These are phyloP conservation scores for Manis crassicaudata DNA, from an alignment of 2,797 vertebrate species.

Conservation along the genomic window DNA sequence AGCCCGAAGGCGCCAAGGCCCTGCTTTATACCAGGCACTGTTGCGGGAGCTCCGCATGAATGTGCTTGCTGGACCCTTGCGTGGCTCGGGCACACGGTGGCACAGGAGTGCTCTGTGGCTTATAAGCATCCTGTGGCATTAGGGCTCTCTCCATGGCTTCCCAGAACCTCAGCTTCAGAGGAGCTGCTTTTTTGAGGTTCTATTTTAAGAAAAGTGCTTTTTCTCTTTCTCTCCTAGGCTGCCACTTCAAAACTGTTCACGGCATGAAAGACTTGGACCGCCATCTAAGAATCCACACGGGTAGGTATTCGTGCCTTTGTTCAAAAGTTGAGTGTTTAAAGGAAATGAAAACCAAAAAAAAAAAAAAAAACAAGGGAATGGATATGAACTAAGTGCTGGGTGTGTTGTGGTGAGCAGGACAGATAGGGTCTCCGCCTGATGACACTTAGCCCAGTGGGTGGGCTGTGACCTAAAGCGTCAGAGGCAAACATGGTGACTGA, in stretches of 20 bases:
- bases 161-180: neutral
- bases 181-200: neutral
- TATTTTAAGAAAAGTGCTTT: neutral
- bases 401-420: accelerated
- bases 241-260: conserved; percentile 97
- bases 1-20: accelerated
- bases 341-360: no score
- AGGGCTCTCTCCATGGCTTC: accelerated
- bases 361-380: accelerated
- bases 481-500: no score
- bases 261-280: conserved; percentile 99
- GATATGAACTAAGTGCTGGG: neutral
- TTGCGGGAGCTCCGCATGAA: accelerated
- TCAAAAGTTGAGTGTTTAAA: neutral
- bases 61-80: accelerated
- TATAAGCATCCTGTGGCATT: accelerated
- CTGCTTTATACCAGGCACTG: accelerated
- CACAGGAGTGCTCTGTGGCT: accelerated
- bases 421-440: neutral
- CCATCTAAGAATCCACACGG: conserved; percentile 96
- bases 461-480: neutral
- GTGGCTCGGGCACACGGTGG: accelerated
- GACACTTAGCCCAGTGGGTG: no score
- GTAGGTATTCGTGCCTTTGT: conserved; percentile 78
- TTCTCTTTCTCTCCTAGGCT: conserved; percentile 87